Conservation (phyloP, 2,797 vertebrate species). For the Bucorvus abyssinicus region DNA sequence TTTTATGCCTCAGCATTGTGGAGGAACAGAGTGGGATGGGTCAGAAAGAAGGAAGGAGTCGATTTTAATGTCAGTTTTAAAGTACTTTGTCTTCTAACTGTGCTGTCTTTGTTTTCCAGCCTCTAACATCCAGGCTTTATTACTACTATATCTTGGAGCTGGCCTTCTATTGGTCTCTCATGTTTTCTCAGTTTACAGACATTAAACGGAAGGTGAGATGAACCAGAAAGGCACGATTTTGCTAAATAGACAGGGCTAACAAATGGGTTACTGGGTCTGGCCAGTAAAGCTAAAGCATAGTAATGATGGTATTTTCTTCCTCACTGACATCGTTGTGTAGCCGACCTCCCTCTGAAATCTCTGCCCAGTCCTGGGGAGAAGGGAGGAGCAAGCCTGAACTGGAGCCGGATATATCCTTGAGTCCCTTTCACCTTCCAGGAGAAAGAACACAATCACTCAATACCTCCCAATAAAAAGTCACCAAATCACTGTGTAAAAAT, state of each 20-base stretch:
- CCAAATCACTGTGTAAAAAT: not conserved
- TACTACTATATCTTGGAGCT: constrained; percentile 90
- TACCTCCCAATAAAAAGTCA: not conserved
- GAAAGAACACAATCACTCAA: not conserved
- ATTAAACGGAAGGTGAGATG: constrained; percentile 95
- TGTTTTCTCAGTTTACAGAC: constrained; percentile 99
- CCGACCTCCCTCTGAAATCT: not conserved
- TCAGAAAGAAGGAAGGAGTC: not conserved
- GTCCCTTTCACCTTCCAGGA: not conserved
- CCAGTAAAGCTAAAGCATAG: not conserved
- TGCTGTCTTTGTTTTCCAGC: constrained; percentile 75
- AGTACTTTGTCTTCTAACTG: constrained; percentile 33
- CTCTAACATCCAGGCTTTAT: constrained; percentile 87
- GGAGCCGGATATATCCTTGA: not conserved
- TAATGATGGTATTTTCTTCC: not conserved
- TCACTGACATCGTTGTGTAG: not conserved
- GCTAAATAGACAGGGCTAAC: not conserved
- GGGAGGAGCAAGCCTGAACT: not conserved
- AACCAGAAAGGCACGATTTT: not conserved
- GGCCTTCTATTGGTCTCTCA: constrained; percentile 96
- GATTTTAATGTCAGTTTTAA: not conserved
- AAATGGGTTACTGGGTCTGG: not conserved
- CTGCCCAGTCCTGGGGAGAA: not conserved
- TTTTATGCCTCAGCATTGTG: not conserved
- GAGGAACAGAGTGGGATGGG: not conserved